Percentiles rank a stretch among this genome's conserved stretches.
phyloP scores from a whole-genome alignment of 1,140 invertebrate genomes.

The Sarcophaga bullata region DNA sequence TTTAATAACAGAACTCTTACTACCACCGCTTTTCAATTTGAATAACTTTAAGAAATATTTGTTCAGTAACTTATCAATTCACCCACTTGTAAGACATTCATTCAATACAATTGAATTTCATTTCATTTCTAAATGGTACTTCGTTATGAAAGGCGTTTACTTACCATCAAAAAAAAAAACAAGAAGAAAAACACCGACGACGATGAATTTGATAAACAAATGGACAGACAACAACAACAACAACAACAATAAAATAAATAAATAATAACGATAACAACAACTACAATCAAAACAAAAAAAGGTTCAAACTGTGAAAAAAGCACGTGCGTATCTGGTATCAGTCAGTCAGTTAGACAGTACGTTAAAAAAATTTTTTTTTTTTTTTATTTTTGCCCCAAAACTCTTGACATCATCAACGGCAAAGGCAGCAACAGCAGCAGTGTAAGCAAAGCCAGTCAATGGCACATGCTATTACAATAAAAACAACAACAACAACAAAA shows the following conservation, averaged over 20 bases:
- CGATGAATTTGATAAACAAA: neutral
- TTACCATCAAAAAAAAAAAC: neutral
- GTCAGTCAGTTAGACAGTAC: neutral
- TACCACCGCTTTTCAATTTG: no score
- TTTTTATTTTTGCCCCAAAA: slow-evolving; percentile 11
- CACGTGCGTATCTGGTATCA: slow-evolving; percentile 17
- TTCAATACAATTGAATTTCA: slow-evolving; percentile 17
- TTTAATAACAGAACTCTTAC: no score
- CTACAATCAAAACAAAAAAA: neutral
- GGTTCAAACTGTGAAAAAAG: neutral
- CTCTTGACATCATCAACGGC: neutral
- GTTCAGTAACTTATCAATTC: neutral
- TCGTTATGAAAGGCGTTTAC: slow-evolving; percentile 13
- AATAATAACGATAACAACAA: no score
- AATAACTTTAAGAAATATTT: no score
- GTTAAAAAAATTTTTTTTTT: slow-evolving; percentile 9
- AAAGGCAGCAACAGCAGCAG: neutral
- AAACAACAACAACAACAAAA: no score
- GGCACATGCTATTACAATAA: neutral
- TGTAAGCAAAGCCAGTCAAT: neutral
- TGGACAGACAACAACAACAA: neutral
- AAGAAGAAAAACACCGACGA: neutral
- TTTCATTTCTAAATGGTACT: slow-evolving; percentile 1
- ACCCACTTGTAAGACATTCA: neutral
- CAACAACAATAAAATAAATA: no score